Base-by-base conservation (phyloP, 2,797 vertebrate genomes). In the Odontamblyopus lacepedii region DNA sequence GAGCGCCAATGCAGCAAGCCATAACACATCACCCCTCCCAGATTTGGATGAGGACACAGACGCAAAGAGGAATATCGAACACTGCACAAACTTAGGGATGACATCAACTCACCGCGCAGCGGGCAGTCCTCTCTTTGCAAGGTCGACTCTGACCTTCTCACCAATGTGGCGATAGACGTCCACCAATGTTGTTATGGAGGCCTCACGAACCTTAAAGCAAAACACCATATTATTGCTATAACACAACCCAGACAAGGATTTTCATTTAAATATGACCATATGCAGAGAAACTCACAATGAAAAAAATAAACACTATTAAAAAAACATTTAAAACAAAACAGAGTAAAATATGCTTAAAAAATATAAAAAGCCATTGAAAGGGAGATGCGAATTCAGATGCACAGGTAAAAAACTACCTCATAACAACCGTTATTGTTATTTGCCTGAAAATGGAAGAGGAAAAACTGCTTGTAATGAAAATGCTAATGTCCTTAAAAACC, bases 101-200 rank as follows among this genome's bases (percentile, higher is more conserved):
- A 60, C n/a, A n/a, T 27, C 18, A 69, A 85, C 96, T 95, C 88
- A 98, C 97, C 97, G 93, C 74, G 94, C 94, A 78, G 95, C 92
- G 64, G 95, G 93, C 83, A 99, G 91, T 79, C 96, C 96, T 91
- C 95, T 95, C 84, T 96, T 97, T 6, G 55, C 89, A 76, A 99
- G 93, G 83, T 98, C 96, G 69, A 84, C 73, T 83, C 95, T 91
- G 69, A 99, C 95, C 88, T 87, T 94, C 74, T 99, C 97, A 76
- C 97, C 97, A 23, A 98, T 93, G 73, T 98, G 93, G 77, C 95
- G 95, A 80, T 99, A 99, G 83, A 98, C 93, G 80, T 99, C 97
- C 87, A 98, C 95, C 70, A 97, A 75, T 1, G 96, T 83, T 48
- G 92, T 85, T 79, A 95, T 88, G 69, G 97, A 95, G 68, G 96